phyloP scores from a whole-genome alignment of 1,140 invertebrate species.

The Elymnias hypermnestra region DNA sequence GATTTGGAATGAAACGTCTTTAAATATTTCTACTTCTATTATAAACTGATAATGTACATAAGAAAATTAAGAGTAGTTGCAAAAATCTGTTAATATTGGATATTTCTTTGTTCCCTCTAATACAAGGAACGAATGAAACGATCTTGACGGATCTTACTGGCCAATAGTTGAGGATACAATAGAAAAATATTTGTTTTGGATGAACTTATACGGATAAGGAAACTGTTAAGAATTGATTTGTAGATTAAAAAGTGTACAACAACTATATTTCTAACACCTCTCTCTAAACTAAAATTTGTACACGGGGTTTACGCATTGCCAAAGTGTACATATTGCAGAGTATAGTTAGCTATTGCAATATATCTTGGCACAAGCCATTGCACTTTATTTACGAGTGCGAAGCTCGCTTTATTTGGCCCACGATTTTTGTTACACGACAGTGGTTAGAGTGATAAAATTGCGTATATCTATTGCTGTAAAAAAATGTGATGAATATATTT shows the following conservation, averaged over 20 bases:
- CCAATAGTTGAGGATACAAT: too few relatives aligned
- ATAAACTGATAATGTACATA: too few relatives aligned
- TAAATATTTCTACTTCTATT: too few relatives aligned
- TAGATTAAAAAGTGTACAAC: too few relatives aligned
- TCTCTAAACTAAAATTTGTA: constrained; percentile 10
- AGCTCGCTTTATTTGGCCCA: constrained; percentile 26
- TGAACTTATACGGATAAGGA: too few relatives aligned
- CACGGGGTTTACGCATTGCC: constrained; percentile 6
- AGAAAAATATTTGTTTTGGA: too few relatives aligned
- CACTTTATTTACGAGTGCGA: constrained; percentile 27
- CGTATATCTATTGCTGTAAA: too few relatives aligned
- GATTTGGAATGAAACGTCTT: too few relatives aligned
- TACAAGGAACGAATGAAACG: too few relatives aligned
- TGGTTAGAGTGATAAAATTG: constrained; percentile 5
- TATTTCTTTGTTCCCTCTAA: neutral
- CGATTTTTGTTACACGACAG: constrained; percentile 24
- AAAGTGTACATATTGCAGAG: constrained; percentile 21
- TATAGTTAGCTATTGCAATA: constrained; percentile 26
- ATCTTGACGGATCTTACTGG: too few relatives aligned
- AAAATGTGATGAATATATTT: too few relatives aligned
- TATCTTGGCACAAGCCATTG: constrained; percentile 32
- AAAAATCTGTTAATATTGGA: neutral
- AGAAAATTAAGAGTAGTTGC: neutral
- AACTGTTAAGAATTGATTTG: too few relatives aligned
- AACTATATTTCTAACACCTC: neutral